phyloP scores from a whole-genome alignment of 2,113 vertebrate species.

The Daboia siamensis region DNA sequence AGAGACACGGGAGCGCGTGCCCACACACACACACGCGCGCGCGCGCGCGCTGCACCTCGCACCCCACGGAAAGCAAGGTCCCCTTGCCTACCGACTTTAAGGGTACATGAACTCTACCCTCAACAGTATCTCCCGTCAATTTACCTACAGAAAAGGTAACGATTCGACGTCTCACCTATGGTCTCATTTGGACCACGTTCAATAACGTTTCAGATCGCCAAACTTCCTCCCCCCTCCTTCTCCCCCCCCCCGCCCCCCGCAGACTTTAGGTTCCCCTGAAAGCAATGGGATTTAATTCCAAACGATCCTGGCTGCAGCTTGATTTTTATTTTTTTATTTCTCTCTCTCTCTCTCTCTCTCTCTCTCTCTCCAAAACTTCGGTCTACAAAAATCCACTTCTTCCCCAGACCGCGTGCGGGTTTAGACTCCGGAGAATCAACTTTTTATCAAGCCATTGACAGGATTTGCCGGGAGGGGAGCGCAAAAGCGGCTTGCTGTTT shows the following conservation, averaged over 20 bases:
- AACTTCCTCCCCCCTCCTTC: background rate
- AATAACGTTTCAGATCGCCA: background rate
- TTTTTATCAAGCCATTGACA: background rate
- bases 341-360: too few species aligned
- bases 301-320: background rate
- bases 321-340: background rate
- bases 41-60: background rate
- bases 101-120: background rate
- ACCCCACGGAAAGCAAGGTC: background rate
- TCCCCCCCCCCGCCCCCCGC: background rate
- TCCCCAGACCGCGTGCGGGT: background rate
- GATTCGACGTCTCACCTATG: background rate
- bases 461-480: background rate
- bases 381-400: background rate
- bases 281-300: background rate
- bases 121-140: background rate
- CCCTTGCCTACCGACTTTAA: background rate
- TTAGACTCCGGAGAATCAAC: background rate
- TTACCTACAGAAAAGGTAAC: background rate
- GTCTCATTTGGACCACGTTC: background rate
- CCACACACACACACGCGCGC: conserved; percentile 10
- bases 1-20: background rate
- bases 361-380: background rate
- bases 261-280: background rate
- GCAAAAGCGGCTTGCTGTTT: background rate